Evolutionary conservation across 2,888 invertebrate genomes (phyloP).

Genomic region (Drosophila demipolita): DNA sequence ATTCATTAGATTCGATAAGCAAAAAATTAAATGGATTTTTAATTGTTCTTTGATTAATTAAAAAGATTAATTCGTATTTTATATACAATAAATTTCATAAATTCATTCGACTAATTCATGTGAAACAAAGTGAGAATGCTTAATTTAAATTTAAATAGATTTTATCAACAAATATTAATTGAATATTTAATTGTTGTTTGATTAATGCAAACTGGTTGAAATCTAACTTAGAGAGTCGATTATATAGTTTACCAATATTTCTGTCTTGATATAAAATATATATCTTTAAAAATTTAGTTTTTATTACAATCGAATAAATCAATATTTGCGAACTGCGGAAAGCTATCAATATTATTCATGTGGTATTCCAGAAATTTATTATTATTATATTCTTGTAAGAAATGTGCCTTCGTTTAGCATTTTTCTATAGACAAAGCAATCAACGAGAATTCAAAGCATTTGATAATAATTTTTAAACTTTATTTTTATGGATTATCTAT

Average conservation of each 20-base stretch:
- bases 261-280: not conserved
- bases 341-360: not conserved
- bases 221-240: not conserved
- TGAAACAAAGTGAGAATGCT: not conserved
- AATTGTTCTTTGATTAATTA: constrained; percentile 8
- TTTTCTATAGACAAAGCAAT: not conserved
- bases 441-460: not conserved
- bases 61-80: not conserved
- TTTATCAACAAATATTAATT: not conserved
- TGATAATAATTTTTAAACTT: not conserved
- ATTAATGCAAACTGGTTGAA: not conserved
- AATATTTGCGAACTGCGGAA: not conserved
- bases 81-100: not conserved
- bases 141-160: not conserved
- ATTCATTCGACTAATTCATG: not conserved
- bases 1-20: constrained; percentile 20
- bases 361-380: not conserved
- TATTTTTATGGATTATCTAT: not conserved
- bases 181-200: not conserved
- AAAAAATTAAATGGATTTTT: constrained; percentile 1
- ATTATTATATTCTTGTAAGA: not conserved
- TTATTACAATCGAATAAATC: not conserved
- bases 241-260: not conserved
- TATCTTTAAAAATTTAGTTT: not conserved
- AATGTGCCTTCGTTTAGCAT: not conserved